Evolutionary conservation across 2,888 invertebrate genomes (phyloP), one percentile per base, ranked within the genome.

Genomic region (Agonopterix arenella): DNA sequence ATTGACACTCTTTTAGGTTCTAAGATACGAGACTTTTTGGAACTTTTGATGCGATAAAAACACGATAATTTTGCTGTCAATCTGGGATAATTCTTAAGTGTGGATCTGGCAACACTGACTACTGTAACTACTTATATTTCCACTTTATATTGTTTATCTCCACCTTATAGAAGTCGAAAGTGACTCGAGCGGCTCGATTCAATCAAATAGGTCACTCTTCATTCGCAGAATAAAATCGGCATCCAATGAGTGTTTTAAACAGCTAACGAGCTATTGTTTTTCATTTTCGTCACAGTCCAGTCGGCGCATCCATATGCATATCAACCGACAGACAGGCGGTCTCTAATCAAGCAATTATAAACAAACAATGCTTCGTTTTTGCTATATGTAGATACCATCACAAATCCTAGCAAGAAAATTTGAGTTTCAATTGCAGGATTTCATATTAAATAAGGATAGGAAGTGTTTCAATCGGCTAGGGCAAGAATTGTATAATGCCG

Each of bases 211-310:
- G 61, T 60, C 61, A 64, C 55, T 60, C 61, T 63, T 61, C 57
- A 52, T 60, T 51, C 49, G 16, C 18, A 38, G 46, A 50, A 57
- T 60, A 53, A 54, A 60, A 58, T 57, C 54, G 47, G 51, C 47
- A 51, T 48, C 61, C 61, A 68, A 67, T 65, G 58, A 61, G 62
- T 59, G 61, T 64, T 62, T 70, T 68, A 67, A 51, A 59, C 52
- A 54, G 50, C 56, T 64, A 70, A 69, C 66, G 62, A 66, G 63
- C 64, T 58, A 70, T 77, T 77, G 77, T 77, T 62, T 66, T 60
- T 56, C 58, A 51, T 53, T 52, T 54, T 59, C 61, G 60, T 57
- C 53, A 52, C 61, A 60, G 59, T 52, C 54, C 55, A 66, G 52
- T 49, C 37, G 36, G 11, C 11, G 45, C 44, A 50, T 47, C 45